A percentile compares a stretch with the other conserved stretches of the same genome.
phyloP scores from a whole-genome alignment of 2,797 vertebrate species.

The Rhyacichthys aspro region DNA sequence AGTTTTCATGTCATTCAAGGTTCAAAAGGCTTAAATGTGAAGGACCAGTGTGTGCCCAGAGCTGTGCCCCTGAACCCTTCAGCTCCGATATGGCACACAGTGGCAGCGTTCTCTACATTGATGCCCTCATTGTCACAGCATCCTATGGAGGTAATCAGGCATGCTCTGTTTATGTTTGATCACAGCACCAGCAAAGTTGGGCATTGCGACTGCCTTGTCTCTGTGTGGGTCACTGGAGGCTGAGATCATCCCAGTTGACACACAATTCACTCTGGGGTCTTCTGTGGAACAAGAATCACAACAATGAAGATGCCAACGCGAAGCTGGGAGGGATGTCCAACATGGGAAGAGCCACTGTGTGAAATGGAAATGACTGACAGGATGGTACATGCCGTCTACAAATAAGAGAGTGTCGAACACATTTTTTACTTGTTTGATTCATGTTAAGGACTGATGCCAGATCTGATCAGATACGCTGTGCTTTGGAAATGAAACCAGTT shows the following conservation, averaged over 20 bases:
- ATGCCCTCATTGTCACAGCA: conserved; percentile 65
- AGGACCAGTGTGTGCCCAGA: conserved; percentile 56
- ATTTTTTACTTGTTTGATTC: conserved; percentile 5
- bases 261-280: conserved; percentile 45
- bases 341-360: conserved; percentile 21
- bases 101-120: conserved; percentile 60
- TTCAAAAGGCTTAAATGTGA: conserved; percentile 58
- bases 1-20: conserved; percentile 48
- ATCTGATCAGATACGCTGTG: conserved; percentile 11
- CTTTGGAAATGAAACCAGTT: conserved; percentile 28
- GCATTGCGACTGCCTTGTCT: conserved; percentile 45
- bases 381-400: not conserved
- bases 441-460: conserved; percentile 8
- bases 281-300: conserved; percentile 49
- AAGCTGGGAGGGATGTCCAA: conserved; percentile 29
- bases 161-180: conserved; percentile 61
- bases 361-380: conserved; percentile 3
- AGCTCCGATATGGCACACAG: conserved; percentile 56
- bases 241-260: conserved; percentile 47
- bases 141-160: conserved; percentile 73
- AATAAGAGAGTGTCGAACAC: not conserved
- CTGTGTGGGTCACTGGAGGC: conserved; percentile 57
- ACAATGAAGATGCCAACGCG: conserved; percentile 40
- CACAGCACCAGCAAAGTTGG: conserved; percentile 42
- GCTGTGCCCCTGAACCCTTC: conserved; percentile 49